These are phyloP conservation scores for Bombus difficillimus DNA, from an alignment of 1,140 invertebrate genomes.

Conservation along the genomic window DNA sequence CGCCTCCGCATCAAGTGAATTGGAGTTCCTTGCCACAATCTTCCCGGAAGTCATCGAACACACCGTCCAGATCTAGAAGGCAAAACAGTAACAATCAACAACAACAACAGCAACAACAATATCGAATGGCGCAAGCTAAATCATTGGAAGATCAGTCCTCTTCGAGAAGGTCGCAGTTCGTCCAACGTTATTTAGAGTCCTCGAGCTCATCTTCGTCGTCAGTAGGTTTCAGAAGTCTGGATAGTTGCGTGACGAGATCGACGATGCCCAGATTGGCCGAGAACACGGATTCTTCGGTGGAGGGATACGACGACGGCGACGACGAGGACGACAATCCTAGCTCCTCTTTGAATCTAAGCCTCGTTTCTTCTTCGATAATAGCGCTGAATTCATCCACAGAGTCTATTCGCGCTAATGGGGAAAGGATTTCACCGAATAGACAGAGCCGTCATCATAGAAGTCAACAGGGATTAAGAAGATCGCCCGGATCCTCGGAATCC, in stretches of 20 bases:
- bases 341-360: constrained; percentile 79
- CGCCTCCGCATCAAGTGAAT: constrained; percentile 75
- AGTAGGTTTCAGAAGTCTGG: constrained; percentile 84
- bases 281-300: constrained; percentile 84
- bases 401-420: constrained; percentile 70
- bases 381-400: constrained; percentile 76
- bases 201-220: constrained; percentile 84
- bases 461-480: constrained; percentile 77
- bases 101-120: constrained; percentile 74
- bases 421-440: constrained; percentile 80
- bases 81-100: constrained; percentile 57
- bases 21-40: constrained; percentile 77
- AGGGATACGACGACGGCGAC: constrained; percentile 84
- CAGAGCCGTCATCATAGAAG: constrained; percentile 72
- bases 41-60: constrained; percentile 63
- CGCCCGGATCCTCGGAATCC: constrained; percentile 81
- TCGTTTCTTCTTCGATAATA: constrained; percentile 62
- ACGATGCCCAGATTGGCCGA: constrained; percentile 84
- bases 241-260: constrained; percentile 81
- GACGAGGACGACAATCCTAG: constrained; percentile 84
- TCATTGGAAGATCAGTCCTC: constrained; percentile 84
- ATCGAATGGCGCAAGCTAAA: constrained; percentile 83
- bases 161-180: constrained; percentile 81
- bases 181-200: constrained; percentile 83
- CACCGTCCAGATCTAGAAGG: constrained; percentile 65